phyloP scores from a whole-genome alignment of 2,888 invertebrate genomes.

The Phengaris alcon region DNA sequence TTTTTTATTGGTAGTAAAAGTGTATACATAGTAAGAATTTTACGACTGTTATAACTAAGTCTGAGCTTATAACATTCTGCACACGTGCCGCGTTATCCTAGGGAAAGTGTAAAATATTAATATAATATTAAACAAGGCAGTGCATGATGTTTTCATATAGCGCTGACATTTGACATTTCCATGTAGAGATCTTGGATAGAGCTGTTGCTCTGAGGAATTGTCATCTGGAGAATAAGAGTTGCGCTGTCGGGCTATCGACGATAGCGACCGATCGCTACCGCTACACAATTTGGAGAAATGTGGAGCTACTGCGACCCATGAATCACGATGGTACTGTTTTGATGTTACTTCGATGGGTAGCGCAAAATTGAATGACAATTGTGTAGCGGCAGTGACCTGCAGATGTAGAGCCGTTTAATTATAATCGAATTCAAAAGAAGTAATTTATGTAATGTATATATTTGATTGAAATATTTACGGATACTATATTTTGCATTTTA shows the following conservation, averaged over 20 bases:
- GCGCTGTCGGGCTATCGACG: too few species aligned
- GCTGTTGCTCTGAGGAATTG: background rate
- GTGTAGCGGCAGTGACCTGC: too few species aligned
- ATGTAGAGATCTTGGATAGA: background rate
- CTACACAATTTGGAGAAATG: too few species aligned
- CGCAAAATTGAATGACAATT: too few species aligned
- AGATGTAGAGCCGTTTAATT: too few species aligned
- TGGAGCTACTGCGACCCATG: too few species aligned
- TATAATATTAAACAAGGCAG: background rate
- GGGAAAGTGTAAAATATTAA: constrained; percentile 4
- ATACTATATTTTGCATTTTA: background rate
- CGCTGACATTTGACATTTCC: background rate
- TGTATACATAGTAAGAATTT: background rate
- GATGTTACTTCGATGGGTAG: too few species aligned
- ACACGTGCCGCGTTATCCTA: background rate
- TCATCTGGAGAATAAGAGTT: background rate
- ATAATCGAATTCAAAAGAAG: too few species aligned
- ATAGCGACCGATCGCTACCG: too few species aligned
- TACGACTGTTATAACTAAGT: constrained; percentile 4
- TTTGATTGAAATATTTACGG: background rate
- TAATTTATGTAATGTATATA: background rate
- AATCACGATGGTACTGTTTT: too few species aligned
- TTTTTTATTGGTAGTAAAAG: background rate
- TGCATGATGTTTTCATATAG: background rate
- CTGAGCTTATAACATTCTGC: background rate